Percentiles rank a stretch among this genome's conserved stretches.
Evolutionary conservation across 2,113 vertebrate genomes (phyloP).

Genomic region (Hemicordylus capensis): DNA sequence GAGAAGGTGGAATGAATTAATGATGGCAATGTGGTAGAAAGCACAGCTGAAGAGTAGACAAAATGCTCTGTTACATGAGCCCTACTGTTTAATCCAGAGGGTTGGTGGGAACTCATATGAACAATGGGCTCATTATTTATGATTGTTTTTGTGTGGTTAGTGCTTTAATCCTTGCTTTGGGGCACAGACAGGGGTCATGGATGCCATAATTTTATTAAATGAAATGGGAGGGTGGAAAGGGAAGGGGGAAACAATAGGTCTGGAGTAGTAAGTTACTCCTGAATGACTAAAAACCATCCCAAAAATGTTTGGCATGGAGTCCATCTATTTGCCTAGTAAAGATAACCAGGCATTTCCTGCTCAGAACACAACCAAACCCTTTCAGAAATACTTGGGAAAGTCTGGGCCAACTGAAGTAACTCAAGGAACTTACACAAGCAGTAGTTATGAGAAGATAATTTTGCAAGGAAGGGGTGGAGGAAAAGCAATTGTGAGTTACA

Average conservation of each 20-base stretch:
- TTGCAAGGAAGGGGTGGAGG: background rate
- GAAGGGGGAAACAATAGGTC: constrained; percentile 1
- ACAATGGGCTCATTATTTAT: background rate
- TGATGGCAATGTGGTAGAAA: constrained; percentile 13
- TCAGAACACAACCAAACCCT: background rate
- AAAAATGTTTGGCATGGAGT: constrained; percentile 29
- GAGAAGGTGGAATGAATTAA: background rate
- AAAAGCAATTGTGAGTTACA: constrained; percentile 23
- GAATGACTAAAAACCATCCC: constrained; percentile 10
- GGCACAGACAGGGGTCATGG: background rate
- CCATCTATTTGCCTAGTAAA: constrained; percentile 32
- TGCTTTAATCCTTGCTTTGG: background rate
- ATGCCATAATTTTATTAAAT: constrained; percentile 27
- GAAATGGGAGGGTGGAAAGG: background rate
- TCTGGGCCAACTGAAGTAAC: constrained; percentile 27
- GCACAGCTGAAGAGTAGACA: constrained; percentile 8
- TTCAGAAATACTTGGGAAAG: constrained; percentile 51
- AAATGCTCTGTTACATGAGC: constrained; percentile 2
- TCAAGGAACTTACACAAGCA: constrained; percentile 39
- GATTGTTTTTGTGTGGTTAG: background rate
- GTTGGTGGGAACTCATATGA: background rate
- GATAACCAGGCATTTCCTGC: constrained; percentile 56
- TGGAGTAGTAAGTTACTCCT: constrained; percentile 27
- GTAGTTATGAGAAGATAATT: constrained; percentile 24
- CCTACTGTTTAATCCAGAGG: background rate